Percentiles rank a stretch among this genome's conserved stretches.
These are phyloP conservation scores for Alexandromys fortis DNA, from an alignment of 2,113 vertebrate species.

Conservation along the genomic window DNA sequence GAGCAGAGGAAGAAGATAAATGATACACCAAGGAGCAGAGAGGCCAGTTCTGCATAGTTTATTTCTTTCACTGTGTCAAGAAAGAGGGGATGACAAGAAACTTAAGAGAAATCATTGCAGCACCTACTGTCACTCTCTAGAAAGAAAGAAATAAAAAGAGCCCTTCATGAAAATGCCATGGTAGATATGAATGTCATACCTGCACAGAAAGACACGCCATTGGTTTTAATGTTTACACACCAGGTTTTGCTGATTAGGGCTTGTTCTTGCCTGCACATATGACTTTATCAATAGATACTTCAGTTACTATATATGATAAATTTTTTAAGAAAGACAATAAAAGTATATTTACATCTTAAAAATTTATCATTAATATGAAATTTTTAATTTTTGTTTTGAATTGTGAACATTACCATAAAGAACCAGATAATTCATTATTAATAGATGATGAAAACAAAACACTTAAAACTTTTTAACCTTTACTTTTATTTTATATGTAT, in stretches of 20 bases:
- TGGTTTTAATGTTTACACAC: background rate
- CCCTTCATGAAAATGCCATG: background rate
- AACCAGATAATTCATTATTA: slow-evolving; percentile 26
- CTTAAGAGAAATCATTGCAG: background rate
- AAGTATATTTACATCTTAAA: slow-evolving; percentile 30
- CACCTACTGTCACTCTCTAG: background rate
- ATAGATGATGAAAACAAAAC: background rate
- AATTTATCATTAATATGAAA: slow-evolving; percentile 3
- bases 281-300: background rate
- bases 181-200: background rate
- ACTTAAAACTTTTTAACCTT: background rate
- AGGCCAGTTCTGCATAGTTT: background rate
- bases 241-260: background rate
- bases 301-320: background rate
- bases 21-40: background rate
- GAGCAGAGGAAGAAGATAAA: background rate
- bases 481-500: background rate
- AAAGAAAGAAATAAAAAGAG: background rate
- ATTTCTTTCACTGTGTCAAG: background rate
- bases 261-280: background rate
- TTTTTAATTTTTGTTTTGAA: slow-evolving; percentile 27
- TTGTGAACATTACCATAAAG: background rate
- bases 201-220: background rate
- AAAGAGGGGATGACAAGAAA: background rate
- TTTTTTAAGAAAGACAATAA: background rate